Evolutionary conservation across 2,797 vertebrate genomes (phyloP).

Genomic region (Neosilurus hyrtlii): DNA sequence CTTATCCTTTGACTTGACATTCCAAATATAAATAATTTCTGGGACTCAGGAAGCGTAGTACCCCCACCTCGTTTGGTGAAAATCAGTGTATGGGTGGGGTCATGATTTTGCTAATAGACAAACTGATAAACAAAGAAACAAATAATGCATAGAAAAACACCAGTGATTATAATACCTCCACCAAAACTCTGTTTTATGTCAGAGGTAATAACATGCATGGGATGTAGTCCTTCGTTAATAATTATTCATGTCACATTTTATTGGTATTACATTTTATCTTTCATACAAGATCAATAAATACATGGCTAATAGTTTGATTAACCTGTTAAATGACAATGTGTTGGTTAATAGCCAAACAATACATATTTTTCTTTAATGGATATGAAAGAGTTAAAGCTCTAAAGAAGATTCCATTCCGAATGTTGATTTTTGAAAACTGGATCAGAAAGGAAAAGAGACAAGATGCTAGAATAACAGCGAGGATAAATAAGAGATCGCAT

Average conservation of each 20-base stretch:
- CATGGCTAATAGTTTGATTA: slow-evolving; percentile 49
- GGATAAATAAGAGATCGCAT: slow-evolving; percentile 9
- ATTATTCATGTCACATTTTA: slow-evolving; percentile 49
- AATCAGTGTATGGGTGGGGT: no score
- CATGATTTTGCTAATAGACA: no score
- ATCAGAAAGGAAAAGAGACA: slow-evolving; percentile 2
- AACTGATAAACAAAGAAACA: no score
- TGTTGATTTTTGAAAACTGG: slow-evolving; percentile 13
- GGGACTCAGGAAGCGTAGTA: no score
- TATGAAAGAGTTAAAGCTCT: slow-evolving; percentile 39
- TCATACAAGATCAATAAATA: slow-evolving; percentile 56
- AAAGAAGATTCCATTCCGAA: slow-evolving; percentile 25
- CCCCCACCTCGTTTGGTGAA: no score
- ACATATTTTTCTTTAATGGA: slow-evolving; percentile 24
- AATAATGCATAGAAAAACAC: no score
- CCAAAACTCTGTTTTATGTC: no score
- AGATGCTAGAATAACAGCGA: slow-evolving; percentile 13
- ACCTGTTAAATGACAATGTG: slow-evolving; percentile 45
- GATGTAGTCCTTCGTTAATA: slow-evolving; percentile 11
- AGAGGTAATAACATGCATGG: neutral
- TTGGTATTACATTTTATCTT: slow-evolving; percentile 51
- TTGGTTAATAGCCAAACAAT: slow-evolving; percentile 53
- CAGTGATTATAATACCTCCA: no score
- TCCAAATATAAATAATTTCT: no score
- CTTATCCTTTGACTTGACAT: no score